A percentile compares a stretch with the other conserved stretches of the same genome.
These are phyloP conservation scores for Frankliniella fusca DNA, from an alignment of 2,888 invertebrate genomes.

Conservation along the genomic window DNA sequence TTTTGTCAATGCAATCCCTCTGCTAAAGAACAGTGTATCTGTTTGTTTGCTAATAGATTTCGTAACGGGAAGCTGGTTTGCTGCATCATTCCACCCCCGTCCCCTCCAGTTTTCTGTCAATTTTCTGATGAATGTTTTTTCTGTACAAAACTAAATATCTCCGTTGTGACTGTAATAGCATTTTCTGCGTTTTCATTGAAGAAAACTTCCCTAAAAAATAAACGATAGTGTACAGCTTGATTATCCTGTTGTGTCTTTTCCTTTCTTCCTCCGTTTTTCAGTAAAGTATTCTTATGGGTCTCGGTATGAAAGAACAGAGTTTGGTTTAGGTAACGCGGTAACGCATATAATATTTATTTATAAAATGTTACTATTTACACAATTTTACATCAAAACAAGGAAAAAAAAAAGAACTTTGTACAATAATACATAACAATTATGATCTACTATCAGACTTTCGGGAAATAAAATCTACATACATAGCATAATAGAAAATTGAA, in stretches of 20 bases:
- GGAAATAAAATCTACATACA: constrained; percentile 11
- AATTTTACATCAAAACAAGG: constrained; percentile 7
- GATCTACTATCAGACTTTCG: constrained; percentile 13
- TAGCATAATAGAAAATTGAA: constrained; percentile 21
- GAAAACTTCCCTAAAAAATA: too few species aligned
- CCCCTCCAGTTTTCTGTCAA: too few species aligned
- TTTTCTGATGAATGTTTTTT: too few species aligned
- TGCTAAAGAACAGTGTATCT: too few species aligned
- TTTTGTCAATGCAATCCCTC: background rate
- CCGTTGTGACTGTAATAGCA: too few species aligned
- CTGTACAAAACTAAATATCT: too few species aligned
- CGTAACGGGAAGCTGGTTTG: too few species aligned
- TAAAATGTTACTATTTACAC: constrained; percentile 19
- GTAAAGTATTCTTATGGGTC: background rate
- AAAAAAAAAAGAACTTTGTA: background rate
- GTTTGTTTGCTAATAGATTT: too few species aligned
- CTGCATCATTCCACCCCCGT: too few species aligned
- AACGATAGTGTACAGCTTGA: background rate
- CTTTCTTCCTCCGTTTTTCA: too few species aligned
- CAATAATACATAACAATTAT: constrained; percentile 12
- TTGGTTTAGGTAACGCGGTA: background rate
- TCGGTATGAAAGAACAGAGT: background rate
- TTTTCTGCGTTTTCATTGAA: too few species aligned
- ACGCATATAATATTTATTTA: constrained; percentile 23
- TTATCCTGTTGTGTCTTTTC: background rate